Evolutionary conservation across 37 sponge, comb jelly and placozoan genomes (phyloP), one percentile per base, ranked within the genome.

Genomic region (Tethya wilhelma): DNA sequence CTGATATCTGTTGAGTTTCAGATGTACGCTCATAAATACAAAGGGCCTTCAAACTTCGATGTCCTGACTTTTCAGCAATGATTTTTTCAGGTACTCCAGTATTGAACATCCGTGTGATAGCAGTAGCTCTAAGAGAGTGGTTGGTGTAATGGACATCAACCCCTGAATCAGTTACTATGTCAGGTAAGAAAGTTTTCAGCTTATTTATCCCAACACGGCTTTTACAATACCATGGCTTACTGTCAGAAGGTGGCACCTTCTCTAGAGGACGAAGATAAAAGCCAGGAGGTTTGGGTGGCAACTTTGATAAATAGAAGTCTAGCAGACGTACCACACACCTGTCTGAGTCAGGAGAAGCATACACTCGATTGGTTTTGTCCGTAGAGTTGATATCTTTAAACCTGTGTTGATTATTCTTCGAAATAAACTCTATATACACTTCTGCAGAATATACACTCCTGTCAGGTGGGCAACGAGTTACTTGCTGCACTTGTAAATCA

Each of bases 21-120:
- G 71, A 80, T 2, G 73, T 71, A 0, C 42, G 29, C 36, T 81
- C 82, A 60, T 81, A 81, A 3, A 38, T 25, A 58, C 73, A 45
- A 0, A 81, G 49, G 2, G 64, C 72, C 28, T 81, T 81, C 63
- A 81, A 56, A 36, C 73, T 81, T 33, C 37, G 58, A 38, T 81
- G 82, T 2, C 73, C 82, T 40, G 82, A 69, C 45, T 62, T 55
- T n/a, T 81, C 82, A 4, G 42, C 43, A 72, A 81, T 71, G 3
- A 81, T 0, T n/a, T 81, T 81, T 65, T 81, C 82, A 7, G 82
- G 82, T 1, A 86, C 80, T 49, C 79, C 79, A 22, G 20, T 64
- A 0, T 42, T 23, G 38, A 49, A 86, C 87, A 86, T 86, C 4
- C 79, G 45, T 33, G 73, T 86, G 32, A 45, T 45, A 64, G 86